Evolutionary conservation across 2,113 vertebrate species (phyloP), one percentile per base, ranked within the genome.

Genomic region (Coptodon rendalli): DNA sequence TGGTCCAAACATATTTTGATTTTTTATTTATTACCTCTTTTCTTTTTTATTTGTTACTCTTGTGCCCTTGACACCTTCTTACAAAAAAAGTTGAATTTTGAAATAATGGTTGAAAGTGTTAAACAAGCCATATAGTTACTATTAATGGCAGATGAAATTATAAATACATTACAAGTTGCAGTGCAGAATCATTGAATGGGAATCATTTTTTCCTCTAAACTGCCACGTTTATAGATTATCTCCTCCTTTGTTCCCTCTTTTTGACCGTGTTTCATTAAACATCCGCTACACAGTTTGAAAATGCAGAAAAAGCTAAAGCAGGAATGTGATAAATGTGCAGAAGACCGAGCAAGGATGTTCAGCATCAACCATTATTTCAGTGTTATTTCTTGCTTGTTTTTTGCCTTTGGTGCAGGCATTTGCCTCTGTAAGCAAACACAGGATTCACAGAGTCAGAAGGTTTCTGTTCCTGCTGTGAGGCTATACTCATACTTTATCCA

Each of bases 261-360:
- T 89, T 76, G 54, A 90, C 80, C 86, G 82, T 90, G 83, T 90
- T 93, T 95, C 94, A 87, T 94, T 93, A 90, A 89, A 89, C 82
- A 11, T 54, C 52, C n/a, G 5, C 52, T 54, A 40, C 36, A 59
- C 40, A 29, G 56, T 61, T 34, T 6, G 81, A 91, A 36, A 45
- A 36, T 53, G 80, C 88, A 57, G 63, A 82, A 76, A 59, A 80
- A 45, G 85, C 57, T 38, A 36, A 57, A 85, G 87, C 87, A 53
- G 31, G 19, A 34, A 38, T 78, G 82, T 90, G 93, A 94, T 93
- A 84, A 90, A 93, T 92, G 83, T 83, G 38, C 36, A 36, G 73
- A 52, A 59, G 73, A 85, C 66, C 43, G 22, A 80, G 83, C 27
- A 76, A 71, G 19, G 43, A 19, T 78, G 71, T 10, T 78, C 16